Base-by-base conservation (phyloP, 2,888 invertebrate genomes). In the Chouioia cunea region DNA sequence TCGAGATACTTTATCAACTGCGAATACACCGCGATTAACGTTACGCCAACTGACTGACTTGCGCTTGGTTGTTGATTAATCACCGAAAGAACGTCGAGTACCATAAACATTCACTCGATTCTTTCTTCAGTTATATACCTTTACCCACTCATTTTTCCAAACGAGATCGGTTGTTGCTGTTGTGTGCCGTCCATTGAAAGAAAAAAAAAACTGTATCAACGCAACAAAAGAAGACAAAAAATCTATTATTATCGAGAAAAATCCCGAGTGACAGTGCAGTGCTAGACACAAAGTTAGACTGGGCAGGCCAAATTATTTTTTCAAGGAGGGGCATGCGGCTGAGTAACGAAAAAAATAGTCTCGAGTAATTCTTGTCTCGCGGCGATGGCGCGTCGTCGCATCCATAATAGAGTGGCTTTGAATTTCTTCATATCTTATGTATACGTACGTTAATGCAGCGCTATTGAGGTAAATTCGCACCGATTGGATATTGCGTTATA, bases 341-440 rank as follows among this genome's bases (percentile, higher is more conserved):
- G n/a, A 10, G 36, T 6, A 36, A 12, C 36, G 36, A 14, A 22
- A n/a, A 52, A 20, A 52, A 36, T 46, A 67, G 59, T 27, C 53
- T 27, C 36, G 20, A 50, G 57, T 69, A 69, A 64, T 69, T 63
- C 57, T 57, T 16, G 63, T 58, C 57, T 69, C 22, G 12, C 36
- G 47, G 53, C n/a, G n/a, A n/a, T 47, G n/a, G 23, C 16, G 50
- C 20, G n/a, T 52, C 64, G 65, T 58, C 64, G 70, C 54, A 70
- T 70, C 64, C 70, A 70, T 70, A 70, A 70, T 70, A 64, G 64
- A 70, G 64, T 70, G 70, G 59, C 36, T 36, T 36, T 36, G 36
- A 36, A 12, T 36, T 10, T 27, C 27, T 27, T 6, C 27, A 27
- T 27, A 27, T 27, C 27, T 6, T 36, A 6, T 4, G 27, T 36